Percentiles rank a stretch among this genome's conserved stretches.
phyloP scores from a whole-genome alignment of 2,797 vertebrate genomes.

The Pteropus rufus region DNA sequence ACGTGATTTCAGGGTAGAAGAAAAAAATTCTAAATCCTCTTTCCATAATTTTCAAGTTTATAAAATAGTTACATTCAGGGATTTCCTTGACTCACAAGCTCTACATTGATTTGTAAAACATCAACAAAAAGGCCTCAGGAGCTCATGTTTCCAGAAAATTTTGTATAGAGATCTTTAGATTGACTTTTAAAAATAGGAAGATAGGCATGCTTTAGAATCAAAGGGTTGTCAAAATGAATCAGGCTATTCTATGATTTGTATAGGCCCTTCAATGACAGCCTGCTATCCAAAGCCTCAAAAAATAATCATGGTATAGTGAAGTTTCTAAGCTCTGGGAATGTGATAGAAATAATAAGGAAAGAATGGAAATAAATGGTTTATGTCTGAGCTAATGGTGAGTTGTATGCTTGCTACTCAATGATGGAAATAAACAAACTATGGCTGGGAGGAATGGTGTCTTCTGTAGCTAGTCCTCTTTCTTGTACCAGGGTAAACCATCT shows the following conservation, averaged over 20 bases:
- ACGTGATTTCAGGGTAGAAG: not conserved
- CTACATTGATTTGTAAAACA: constrained; percentile 58
- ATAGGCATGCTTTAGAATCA: constrained; percentile 46
- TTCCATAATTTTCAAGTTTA: constrained; percentile 46
- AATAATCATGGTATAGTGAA: not conserved
- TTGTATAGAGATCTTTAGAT: constrained; percentile 46
- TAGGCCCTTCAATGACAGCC: not conserved
- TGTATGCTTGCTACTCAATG: not conserved
- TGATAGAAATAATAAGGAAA: not conserved
- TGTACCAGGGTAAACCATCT: not conserved
- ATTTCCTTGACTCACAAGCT: constrained; percentile 44
- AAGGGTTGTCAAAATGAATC: constrained; percentile 50
- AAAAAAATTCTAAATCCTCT: constrained; percentile 14
- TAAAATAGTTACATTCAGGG: constrained; percentile 46
- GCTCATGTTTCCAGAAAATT: constrained; percentile 50
- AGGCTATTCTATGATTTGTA: not conserved
- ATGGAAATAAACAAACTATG: not conserved
- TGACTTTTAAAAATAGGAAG: constrained; percentile 60
- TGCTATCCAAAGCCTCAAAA: not conserved
- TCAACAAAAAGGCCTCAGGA: constrained; percentile 31
- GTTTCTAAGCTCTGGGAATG: not conserved
- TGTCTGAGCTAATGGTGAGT: not conserved
- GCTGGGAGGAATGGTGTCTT: not conserved
- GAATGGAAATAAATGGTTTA: not conserved
- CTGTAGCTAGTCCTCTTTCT: not conserved